These are phyloP conservation scores for Austrofundulus limnaeus DNA, from an alignment of 2,113 vertebrate genomes.

Conservation along the genomic window DNA sequence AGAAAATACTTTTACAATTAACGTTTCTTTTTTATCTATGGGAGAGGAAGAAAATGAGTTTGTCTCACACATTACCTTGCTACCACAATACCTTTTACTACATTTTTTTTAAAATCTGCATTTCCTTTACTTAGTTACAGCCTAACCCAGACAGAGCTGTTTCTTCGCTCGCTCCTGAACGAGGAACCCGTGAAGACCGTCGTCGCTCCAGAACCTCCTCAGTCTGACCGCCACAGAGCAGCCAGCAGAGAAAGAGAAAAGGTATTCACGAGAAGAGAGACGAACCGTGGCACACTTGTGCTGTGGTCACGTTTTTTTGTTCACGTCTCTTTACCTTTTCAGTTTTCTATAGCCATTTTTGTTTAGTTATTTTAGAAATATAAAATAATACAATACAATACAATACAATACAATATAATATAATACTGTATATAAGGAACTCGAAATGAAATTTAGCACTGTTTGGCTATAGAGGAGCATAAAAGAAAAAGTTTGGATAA, in stretches of 20 bases:
- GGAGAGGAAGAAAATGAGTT: not conserved
- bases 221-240: slow-evolving; percentile 68
- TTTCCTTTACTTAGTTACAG: slow-evolving; percentile 80
- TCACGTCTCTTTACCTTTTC: not conserved
- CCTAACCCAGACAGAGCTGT: slow-evolving; percentile 88
- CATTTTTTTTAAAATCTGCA: not conserved
- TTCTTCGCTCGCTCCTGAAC: slow-evolving; percentile 87
- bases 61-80: not conserved
- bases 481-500: too few species aligned
- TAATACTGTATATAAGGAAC: too few species aligned
- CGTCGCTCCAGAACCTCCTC: slow-evolving; percentile 83
- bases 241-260: slow-evolving; percentile 74
- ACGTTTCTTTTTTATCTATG: too few species aligned
- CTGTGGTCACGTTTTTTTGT: not conserved
- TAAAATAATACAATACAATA: too few species aligned
- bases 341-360: not conserved
- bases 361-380: too few species aligned
- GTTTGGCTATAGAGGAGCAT: too few species aligned
- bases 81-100: not conserved
- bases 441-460: too few species aligned
- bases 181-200: slow-evolving; percentile 91
- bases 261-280: slow-evolving; percentile 38
- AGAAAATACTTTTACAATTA: too few species aligned
- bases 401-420: too few species aligned
- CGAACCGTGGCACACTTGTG: too few species aligned